phyloP scores from a whole-genome alignment of 2,888 invertebrate genomes.

The Cyclophora punctaria region DNA sequence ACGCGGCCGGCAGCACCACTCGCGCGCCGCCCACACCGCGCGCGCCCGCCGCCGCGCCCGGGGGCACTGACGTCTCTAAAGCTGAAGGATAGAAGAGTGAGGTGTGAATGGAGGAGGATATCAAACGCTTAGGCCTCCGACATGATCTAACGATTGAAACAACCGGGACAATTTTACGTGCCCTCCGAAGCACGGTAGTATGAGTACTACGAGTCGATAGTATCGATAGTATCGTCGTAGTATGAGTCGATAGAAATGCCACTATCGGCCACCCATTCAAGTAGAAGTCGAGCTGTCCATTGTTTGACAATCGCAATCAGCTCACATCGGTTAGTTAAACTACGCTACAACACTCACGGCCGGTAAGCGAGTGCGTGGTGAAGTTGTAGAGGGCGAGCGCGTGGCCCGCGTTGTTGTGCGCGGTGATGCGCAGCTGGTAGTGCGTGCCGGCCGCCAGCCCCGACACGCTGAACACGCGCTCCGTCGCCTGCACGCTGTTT shows the following conservation, averaged over 20 bases:
- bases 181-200: too few species aligned
- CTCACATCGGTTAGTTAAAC: too few species aligned
- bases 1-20: constrained; percentile 78
- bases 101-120: too few species aligned
- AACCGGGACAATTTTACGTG: too few species aligned
- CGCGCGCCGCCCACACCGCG: constrained; percentile 80
- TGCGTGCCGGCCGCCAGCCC: constrained; percentile 85
- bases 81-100: constrained; percentile 24
- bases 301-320: too few species aligned
- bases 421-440: constrained; percentile 83
- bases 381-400: constrained; percentile 89
- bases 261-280: too few species aligned
- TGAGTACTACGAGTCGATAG: too few species aligned
- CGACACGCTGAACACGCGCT: constrained; percentile 86
- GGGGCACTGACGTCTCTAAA: constrained; percentile 78
- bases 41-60: constrained; percentile 79
- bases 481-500: constrained; percentile 86
- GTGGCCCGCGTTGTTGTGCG: constrained; percentile 91
- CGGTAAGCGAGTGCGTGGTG: constrained; percentile 85
- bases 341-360: constrained; percentile 71
- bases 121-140: too few species aligned
- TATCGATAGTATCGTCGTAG: too few species aligned
- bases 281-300: too few species aligned
- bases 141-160: too few species aligned
- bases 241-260: too few species aligned